Base-by-base conservation (phyloP, 2,113 vertebrate genomes). In the Phodopus roborovskii region DNA sequence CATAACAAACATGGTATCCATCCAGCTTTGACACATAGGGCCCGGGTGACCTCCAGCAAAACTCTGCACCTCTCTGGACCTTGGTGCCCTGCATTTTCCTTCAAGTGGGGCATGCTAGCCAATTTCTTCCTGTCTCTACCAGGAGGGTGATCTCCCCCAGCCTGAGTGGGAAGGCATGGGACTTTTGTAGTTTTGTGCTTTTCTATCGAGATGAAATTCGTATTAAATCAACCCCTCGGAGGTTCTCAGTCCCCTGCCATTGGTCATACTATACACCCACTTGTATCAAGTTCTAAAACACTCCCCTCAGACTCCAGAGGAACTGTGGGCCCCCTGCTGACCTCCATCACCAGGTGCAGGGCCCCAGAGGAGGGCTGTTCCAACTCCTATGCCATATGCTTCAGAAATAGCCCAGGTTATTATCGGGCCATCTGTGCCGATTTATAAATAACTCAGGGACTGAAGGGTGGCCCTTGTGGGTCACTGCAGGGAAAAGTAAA, bases 381-480 rank as follows among this genome's bases (percentile, higher is more conserved):
- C 39, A 85, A 86, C 28, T 26, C n/a, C 39, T 30, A 2, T 30
- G 33, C 56, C 94, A 83, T 24, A 26, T 20, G 64, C 70, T 90
- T 91, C 58, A 50, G 42, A 90, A 96, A 97, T 78, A 91, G 83
- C 28, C 10, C 79, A 79, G 90, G 79, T 83, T 87, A 90, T 90
- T 2, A 0, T 13, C 60, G 70, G 87, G 56, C 36, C 68, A 84
- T 78, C 92, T 50, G 88, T 70, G 30, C 56, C 56, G 50, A 60
- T 68, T 53, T 73, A 89, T 82, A 87, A 96, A 75, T 92, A 92
- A 74, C 28, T 10, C 92, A 42, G 39, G 81, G 74, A 3, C 82
- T 13, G 62, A 19, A 64, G 30, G 42, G 16, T 33, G 90, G 10
- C 13, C 7, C 3, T 28, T 50, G 13, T 20, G 42, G 50, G 33